phyloP scores from a whole-genome alignment of 2,797 vertebrate species.

The Melopsittacus undulatus region DNA sequence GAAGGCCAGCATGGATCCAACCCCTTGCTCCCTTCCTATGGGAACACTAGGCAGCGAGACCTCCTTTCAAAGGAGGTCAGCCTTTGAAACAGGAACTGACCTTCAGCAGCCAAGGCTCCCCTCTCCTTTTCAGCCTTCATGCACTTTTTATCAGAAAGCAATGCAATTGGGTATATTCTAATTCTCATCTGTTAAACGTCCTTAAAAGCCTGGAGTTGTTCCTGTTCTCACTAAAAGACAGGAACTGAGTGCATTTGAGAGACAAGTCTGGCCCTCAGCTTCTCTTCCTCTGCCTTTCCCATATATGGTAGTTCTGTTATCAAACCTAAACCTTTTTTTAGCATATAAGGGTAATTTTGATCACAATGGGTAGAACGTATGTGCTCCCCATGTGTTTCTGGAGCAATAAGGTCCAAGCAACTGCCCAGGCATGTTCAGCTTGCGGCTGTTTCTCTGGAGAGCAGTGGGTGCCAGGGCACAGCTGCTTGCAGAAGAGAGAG shows the following conservation, averaged over 20 bases:
- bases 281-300: not conserved
- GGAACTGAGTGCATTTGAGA: not conserved
- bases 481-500: not conserved
- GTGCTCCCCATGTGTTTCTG: not conserved
- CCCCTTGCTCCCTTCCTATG: not conserved
- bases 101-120: not conserved
- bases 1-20: not conserved
- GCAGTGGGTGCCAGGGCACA: not conserved
- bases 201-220: conserved; percentile 40
- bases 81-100: conserved; percentile 18
- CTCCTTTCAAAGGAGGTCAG: conserved; percentile 29
- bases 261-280: not conserved
- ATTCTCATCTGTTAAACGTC: not conserved
- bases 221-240: conserved; percentile 27
- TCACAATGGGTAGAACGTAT: not conserved
- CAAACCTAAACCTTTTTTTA: not conserved
- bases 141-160: not conserved
- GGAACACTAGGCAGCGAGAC: not conserved
- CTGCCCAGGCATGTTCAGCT: not conserved
- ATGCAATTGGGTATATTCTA: not conserved
- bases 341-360: not conserved
- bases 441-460: not conserved
- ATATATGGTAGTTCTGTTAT: not conserved
- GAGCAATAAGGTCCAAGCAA: not conserved
- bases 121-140: not conserved